Evolutionary conservation across 2,113 vertebrate genomes (phyloP).

Genomic region (Sakesphorus luctuosus): DNA sequence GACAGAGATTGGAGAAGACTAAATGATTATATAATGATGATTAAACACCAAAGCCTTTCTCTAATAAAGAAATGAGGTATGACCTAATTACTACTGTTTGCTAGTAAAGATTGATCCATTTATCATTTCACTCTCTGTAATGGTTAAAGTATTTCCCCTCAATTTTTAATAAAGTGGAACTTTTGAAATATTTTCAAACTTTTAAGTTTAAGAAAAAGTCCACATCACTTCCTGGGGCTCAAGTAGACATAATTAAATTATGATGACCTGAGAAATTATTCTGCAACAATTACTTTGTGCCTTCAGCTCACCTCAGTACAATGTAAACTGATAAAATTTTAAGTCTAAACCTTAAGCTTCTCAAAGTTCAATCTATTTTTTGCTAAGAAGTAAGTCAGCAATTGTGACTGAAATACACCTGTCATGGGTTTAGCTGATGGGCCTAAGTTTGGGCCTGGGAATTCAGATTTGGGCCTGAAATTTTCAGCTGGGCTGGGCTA

Average conservation of each 20-base stretch:
- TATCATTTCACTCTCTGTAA: slow-evolving; percentile 69
- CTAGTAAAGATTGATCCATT: slow-evolving; percentile 74
- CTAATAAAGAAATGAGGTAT: slow-evolving; percentile 77
- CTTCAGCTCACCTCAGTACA: not conserved
- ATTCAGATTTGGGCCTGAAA: too few species aligned
- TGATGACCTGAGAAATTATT: not conserved
- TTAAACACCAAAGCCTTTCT: slow-evolving; percentile 68
- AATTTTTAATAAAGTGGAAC: slow-evolving; percentile 51
- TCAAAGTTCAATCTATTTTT: not conserved
- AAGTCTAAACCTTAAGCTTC: not conserved
- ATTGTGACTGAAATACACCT: not conserved
- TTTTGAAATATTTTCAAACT: slow-evolving; percentile 35
- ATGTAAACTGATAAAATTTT: not conserved
- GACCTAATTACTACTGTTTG: slow-evolving; percentile 75
- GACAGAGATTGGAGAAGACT: slow-evolving; percentile 44
- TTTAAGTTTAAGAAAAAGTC: not conserved
- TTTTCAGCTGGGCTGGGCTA: too few species aligned
- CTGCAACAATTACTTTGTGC: not conserved
- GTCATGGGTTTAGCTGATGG: too few species aligned
- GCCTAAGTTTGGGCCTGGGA: too few species aligned
- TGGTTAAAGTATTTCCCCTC: not conserved
- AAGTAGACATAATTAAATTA: not conserved
- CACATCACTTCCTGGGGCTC: not conserved
- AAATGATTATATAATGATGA: slow-evolving; percentile 75
- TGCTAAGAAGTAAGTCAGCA: not conserved